phyloP scores from a whole-genome alignment of 2,113 vertebrate species.

The Pseudorhombus dupliciocellatus region DNA sequence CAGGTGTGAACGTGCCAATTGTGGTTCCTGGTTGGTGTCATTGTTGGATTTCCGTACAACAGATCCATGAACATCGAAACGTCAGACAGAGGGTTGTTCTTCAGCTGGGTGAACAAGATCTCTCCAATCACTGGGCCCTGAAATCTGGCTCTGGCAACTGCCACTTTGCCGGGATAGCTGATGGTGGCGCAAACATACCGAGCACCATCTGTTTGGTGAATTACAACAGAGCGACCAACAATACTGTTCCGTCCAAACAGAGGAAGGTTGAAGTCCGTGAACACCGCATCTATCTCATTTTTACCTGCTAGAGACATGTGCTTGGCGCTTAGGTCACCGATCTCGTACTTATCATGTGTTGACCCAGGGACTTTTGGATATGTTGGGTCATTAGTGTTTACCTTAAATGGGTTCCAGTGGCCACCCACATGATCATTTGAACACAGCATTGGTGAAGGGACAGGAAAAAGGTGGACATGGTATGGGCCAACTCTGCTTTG shows the following conservation, averaged over 20 bases:
- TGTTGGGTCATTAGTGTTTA: constrained; percentile 47
- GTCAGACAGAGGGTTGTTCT: constrained; percentile 78
- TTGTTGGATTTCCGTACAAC: constrained; percentile 65
- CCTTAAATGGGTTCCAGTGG: constrained; percentile 82
- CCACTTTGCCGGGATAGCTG: constrained; percentile 73
- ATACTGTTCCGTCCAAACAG: constrained; percentile 84
- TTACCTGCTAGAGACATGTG: constrained; percentile 68
- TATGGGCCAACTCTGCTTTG: constrained; percentile 60
- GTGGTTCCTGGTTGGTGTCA: constrained; percentile 68
- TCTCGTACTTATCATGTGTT: constrained; percentile 81
- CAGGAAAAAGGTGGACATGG: constrained; percentile 81
- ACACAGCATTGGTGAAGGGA: constrained; percentile 74
- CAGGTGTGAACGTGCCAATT: constrained; percentile 82
- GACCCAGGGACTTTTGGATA: constrained; percentile 72
- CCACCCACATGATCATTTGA: constrained; percentile 78
- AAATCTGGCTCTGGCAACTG: constrained; percentile 73
- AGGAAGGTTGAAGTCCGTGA: constrained; percentile 82
- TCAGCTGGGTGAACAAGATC: constrained; percentile 78
- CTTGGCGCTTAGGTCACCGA: constrained; percentile 81
- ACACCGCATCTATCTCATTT: constrained; percentile 21
- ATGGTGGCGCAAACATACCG: constrained; percentile 79
- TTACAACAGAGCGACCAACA: constrained; percentile 82
- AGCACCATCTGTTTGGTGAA: constrained; percentile 62
- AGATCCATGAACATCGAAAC: constrained; percentile 81
- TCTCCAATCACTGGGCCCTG: constrained; percentile 76